Base-by-base conservation (phyloP, 2,113 vertebrate genomes). In the Oryzias celebensis region DNA sequence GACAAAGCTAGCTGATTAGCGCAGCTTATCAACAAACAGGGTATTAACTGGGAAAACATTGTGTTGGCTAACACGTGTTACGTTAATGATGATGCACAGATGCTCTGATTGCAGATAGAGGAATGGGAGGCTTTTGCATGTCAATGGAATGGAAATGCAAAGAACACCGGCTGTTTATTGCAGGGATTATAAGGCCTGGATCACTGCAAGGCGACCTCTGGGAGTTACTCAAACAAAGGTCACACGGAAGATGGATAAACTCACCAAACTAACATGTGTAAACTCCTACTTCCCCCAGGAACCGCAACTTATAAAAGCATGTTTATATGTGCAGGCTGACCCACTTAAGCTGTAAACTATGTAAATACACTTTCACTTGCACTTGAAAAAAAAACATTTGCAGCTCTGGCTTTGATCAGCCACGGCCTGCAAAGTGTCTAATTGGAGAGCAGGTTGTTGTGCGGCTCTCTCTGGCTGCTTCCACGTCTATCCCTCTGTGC, bases 61-160 rank as follows among this genome's bases (percentile, higher is more conserved):
- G 80, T 76, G 85, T 88, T 84, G 80, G 83, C 83, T 83, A 87
- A 88, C 85, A 86, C 80, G 62, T 84, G 88, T 85, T 85, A 73
- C 62, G 69, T 59, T 85, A 87, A 90, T 91, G 83, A 89, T 87
- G 82, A 83, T 64, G 68, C 85, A 75, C 90, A 90, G 88, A 89
- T 91, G 87, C 68, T 86, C 67, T 18, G 80, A 85, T 84, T 82
- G 81, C 60, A 58, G 54, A 73, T 61, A 61, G 64, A 73, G 71
- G 58, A 81, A 56, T 14, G 58, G 61, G 65, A 71, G 61, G 56
- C 60, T 58, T 0, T 2, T 70, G 83, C 79, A 83, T 90, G 77
- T 74, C 81, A 88, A 85, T 81, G 70, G 84, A 68, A 57, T 56
- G 23, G 36, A 49, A 70, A 78, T 56, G 53, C 71, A 64, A 81